Percentiles rank a stretch among this genome's conserved stretches.
phyloP scores from a whole-genome alignment of 2,797 vertebrate species.

The Coluber constrictor region DNA sequence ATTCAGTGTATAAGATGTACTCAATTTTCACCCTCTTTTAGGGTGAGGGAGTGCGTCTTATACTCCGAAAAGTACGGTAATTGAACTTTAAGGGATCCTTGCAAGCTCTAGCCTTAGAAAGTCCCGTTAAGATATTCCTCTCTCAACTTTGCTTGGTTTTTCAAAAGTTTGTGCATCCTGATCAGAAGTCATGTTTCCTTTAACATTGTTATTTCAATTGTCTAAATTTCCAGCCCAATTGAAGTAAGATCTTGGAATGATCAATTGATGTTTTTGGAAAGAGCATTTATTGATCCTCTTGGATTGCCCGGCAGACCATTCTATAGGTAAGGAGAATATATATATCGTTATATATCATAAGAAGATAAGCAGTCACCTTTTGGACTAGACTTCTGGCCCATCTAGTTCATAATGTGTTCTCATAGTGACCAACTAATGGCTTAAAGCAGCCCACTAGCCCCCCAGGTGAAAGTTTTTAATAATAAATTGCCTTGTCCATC shows the following conservation, averaged over 20 bases:
- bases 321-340: conserved; percentile 79
- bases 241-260: conserved; percentile 86
- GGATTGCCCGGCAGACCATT: conserved; percentile 90
- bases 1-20: too few relatives aligned
- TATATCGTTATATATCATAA: background rate
- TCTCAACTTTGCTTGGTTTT: too few relatives aligned
- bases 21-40: too few relatives aligned
- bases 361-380: background rate
- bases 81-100: background rate
- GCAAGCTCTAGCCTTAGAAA: background rate
- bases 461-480: background rate
- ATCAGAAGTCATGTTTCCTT: background rate
- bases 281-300: conserved; percentile 90
- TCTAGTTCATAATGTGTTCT: background rate
- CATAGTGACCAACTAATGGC: background rate
- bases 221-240: conserved; percentile 70
- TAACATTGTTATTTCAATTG: background rate
- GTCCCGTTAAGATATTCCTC: background rate
- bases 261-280: conserved; percentile 92
- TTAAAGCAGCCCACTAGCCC: background rate
- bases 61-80: background rate
- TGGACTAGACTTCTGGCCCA: background rate
- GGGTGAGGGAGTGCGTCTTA: too few relatives aligned
- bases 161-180: background rate
- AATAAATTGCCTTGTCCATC: background rate